Base-by-base conservation (phyloP, 2,797 vertebrate genomes). In the Rhynchonycteris naso region DNA sequence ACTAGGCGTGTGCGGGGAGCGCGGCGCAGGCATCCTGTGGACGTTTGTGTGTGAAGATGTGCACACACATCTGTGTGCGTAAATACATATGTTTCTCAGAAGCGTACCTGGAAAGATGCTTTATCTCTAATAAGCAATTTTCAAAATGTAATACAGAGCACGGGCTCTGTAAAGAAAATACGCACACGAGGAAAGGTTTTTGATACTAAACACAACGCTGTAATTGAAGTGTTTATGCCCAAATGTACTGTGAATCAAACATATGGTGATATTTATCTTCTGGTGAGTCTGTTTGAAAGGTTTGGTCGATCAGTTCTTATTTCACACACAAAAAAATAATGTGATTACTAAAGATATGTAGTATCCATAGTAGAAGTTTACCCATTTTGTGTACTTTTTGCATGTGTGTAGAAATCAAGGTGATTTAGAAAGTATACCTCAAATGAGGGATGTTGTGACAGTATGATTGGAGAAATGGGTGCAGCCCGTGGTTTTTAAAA, bases 21-120 rank as follows among this genome's bases (percentile, higher is more conserved):
- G 54, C 68, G 93, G 93, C 92, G 93, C 96, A 11, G 95, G 97
- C 97, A 88, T 92, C 89, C 0, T 33, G 0, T 6, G 94, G 75
- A 28, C 89, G 0, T 81, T 13, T 56, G 92, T 72, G 58, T 52
- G 82, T n/a, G 83, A 1, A 50, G 72, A 78, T 58, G 26, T 12
- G 88, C 54, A 19, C 92, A 24, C 93, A 93, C 87, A 87, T 88
- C 66, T 52, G 86, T 92, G 92, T 82, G 66, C 76, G 30, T 81
- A 50, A 68, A 72, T 47, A 54, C 92, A 21, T 75, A 7, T 63
- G 94, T n/a, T 24, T 63, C 74, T 56, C 28, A 18, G 89, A 38
- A 56, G 89, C 68, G 56, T 89, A 91, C 96, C 97, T 96, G 94
- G 47, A 90, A 79, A 86, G 94, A 95, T 26, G 91, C 61, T 88